phyloP scores from a whole-genome alignment of 2,113 vertebrate species.

The Oryzias celebensis region DNA sequence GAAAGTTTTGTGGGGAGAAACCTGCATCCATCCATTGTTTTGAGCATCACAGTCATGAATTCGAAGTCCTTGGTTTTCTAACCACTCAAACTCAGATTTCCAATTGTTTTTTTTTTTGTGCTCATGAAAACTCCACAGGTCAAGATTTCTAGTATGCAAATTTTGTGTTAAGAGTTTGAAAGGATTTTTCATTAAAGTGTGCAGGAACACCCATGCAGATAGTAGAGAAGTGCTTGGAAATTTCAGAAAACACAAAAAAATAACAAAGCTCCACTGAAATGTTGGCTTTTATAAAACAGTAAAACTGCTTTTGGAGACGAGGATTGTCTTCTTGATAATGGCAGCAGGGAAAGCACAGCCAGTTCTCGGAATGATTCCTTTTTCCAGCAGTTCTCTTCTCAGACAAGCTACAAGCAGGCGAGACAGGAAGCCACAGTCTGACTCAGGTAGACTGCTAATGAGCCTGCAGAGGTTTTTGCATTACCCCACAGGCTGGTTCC shows the following conservation, averaged over 20 bases:
- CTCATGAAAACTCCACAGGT: no score
- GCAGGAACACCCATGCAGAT: no score
- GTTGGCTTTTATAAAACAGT: slow-evolving; percentile 23
- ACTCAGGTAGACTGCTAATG: slow-evolving; percentile 61
- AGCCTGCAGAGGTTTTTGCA: slow-evolving; percentile 28
- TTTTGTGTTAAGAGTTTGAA: not conserved
- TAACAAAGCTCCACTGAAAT: slow-evolving; percentile 15
- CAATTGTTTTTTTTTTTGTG: no score
- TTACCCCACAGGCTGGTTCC: slow-evolving; percentile 26
- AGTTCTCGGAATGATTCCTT: slow-evolving; percentile 47
- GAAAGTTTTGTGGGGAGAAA: no score
- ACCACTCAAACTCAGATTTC: no score
- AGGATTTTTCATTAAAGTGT: slow-evolving; percentile 21
- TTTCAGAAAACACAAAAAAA: slow-evolving; percentile 17
- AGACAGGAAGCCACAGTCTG: slow-evolving; percentile 42
- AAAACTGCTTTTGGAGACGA: slow-evolving; percentile 45
- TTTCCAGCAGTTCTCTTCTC: slow-evolving; percentile 40
- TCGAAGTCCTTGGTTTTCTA: no score
- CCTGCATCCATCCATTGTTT: no score
- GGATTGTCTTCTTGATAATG: slow-evolving; percentile 49
- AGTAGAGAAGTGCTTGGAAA: slow-evolving; percentile 6
- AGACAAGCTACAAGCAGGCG: slow-evolving; percentile 41
- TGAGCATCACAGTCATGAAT: no score
- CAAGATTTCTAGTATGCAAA: no score
- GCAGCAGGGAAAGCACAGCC: slow-evolving; percentile 32